Evolutionary conservation across 2,888 invertebrate species (phyloP).

Genomic region (Cerastoderma edule): DNA sequence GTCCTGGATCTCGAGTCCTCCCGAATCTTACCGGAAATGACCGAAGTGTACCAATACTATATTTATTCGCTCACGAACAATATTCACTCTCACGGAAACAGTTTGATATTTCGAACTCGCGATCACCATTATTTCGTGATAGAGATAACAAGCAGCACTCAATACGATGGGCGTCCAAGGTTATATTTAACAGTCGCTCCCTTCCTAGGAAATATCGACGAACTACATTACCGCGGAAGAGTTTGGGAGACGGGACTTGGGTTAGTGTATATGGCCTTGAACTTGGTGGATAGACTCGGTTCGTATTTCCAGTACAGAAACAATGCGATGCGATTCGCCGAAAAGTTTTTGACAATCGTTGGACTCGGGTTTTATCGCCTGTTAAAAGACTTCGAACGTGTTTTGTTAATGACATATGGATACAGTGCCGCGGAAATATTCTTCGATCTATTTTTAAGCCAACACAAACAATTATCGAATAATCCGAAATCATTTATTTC

Average conservation of each 20-base stretch:
- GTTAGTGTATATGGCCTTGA: constrained; percentile 54
- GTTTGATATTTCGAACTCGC: constrained; percentile 43
- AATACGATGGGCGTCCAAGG: constrained; percentile 54
- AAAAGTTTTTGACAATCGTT: constrained; percentile 53
- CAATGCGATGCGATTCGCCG: constrained; percentile 52
- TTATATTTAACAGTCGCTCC: constrained; percentile 43
- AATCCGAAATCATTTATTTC: constrained; percentile 31
- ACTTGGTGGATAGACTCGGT: constrained; percentile 55
- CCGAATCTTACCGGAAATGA: constrained; percentile 55
- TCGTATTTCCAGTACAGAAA: constrained; percentile 54
- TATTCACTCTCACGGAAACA: constrained; percentile 42
- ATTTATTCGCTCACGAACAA: constrained; percentile 48
- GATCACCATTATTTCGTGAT: constrained; percentile 48
- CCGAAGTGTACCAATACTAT: constrained; percentile 55
- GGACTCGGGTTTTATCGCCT: constrained; percentile 54
- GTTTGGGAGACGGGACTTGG: constrained; percentile 61
- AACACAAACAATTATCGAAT: constrained; percentile 29
- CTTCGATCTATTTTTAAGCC: constrained; percentile 43
- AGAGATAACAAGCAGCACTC: constrained; percentile 45
- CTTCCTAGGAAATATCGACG: constrained; percentile 48
- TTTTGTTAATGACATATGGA: constrained; percentile 55
- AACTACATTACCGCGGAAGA: constrained; percentile 56
- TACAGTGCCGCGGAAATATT: constrained; percentile 59
- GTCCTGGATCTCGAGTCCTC: constrained; percentile 41
- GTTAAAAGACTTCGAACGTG: constrained; percentile 52